A percentile compares a stretch with the other conserved stretches of the same genome.
These are phyloP conservation scores for Potorous gilbertii DNA, from an alignment of 2,797 vertebrate genomes.

Conservation along the genomic window DNA sequence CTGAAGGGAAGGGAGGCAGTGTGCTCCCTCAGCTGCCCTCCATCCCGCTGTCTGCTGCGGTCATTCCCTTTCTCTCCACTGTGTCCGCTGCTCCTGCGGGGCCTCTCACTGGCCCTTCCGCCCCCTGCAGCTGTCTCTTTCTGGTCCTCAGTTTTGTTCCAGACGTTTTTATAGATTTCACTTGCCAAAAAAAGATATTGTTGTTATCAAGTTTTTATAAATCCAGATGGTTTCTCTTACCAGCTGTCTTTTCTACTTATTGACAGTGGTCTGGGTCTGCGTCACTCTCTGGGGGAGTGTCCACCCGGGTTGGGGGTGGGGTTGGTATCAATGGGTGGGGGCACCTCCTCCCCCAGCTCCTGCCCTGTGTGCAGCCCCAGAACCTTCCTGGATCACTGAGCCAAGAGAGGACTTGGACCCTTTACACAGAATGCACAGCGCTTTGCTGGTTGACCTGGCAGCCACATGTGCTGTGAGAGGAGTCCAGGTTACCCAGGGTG, in stretches of 20 bases:
- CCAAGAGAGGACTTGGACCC: too few species aligned
- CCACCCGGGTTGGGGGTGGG: too few species aligned
- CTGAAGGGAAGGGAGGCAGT: background rate
- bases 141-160: constrained; percentile 66
- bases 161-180: constrained; percentile 72
- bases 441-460: too few species aligned
- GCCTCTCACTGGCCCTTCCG: background rate
- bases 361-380: too few species aligned
- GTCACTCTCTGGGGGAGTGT: too few species aligned
- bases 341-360: background rate
- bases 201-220: constrained; percentile 81
- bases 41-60: background rate
- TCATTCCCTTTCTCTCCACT: background rate
- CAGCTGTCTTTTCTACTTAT: constrained; percentile 40
- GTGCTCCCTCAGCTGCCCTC: background rate
- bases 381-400: too few species aligned
- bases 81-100: background rate
- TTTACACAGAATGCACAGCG: too few species aligned
- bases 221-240: constrained; percentile 70
- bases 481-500: too few species aligned
- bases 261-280: background rate
- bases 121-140: background rate
- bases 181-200: constrained; percentile 68
- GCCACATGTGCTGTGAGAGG: too few species aligned
- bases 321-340: background rate